Conservation (phyloP, 2,888 invertebrate genomes). For the Mechanitis messenoides region DNA sequence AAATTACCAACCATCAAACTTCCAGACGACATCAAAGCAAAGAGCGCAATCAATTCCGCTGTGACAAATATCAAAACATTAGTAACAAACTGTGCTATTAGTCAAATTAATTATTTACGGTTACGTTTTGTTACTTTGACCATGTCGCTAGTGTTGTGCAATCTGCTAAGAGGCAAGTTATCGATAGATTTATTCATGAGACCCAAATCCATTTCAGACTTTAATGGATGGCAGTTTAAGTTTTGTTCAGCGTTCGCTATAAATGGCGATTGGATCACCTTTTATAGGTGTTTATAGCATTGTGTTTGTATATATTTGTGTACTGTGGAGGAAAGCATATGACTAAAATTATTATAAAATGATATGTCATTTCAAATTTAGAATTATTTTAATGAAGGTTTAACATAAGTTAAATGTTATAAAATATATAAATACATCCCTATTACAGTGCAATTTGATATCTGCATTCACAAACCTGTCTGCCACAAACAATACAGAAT, state of each 20-base stretch:
- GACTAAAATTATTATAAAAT: background rate
- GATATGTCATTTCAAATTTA: no score
- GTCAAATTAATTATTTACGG: constrained; percentile 73
- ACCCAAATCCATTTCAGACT: constrained; percentile 24
- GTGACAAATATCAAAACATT: constrained; percentile 63
- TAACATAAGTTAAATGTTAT: background rate
- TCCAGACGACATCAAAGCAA: constrained; percentile 22
- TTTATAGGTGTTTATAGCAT: background rate
- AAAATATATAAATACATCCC: constrained; percentile 25
- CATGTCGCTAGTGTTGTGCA: constrained; percentile 53
- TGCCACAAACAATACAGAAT: constrained; percentile 67
- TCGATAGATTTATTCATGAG: constrained; percentile 40
- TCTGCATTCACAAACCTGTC: constrained; percentile 55
- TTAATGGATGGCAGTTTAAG: constrained; percentile 27
- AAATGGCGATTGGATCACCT: constrained; percentile 1
- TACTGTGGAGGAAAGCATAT: background rate
- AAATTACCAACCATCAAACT: constrained; percentile 16
- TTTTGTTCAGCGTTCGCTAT: constrained; percentile 16
- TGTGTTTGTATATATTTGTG: background rate
- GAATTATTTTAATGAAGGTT: background rate
- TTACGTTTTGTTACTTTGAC: constrained; percentile 66
- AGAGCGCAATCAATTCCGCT: constrained; percentile 42
- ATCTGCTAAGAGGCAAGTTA: constrained; percentile 60
- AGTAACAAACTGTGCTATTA: constrained; percentile 68
- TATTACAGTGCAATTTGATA: constrained; percentile 46